Base-by-base conservation (phyloP, 2,113 vertebrate species). In the Chamaetylas fuelleborni region DNA sequence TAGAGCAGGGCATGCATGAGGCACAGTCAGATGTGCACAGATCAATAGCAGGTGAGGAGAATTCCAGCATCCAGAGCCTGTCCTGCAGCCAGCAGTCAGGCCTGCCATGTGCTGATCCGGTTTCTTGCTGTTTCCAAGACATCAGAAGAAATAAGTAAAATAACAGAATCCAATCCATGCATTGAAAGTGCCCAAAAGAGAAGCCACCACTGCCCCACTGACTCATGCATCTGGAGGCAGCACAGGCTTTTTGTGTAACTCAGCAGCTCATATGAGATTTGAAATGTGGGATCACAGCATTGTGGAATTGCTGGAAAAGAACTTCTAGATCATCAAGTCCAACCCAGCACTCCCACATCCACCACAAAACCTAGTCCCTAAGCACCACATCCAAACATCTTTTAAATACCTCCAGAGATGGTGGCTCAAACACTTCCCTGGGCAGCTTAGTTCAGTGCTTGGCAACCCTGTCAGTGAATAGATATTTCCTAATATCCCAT, bases 21-120 rank as follows among this genome's bases (percentile, higher is more conserved):
- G 19, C 34, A 40, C 0, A 0, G 26, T 29, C 53, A 53, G 18
- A 34, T 25, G 5, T 23, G 31, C 11, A 0, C 22, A 23, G 25
- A 16, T 77, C 23, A 26, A 0, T 0, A 1, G 48, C 10, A 51
- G 13, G 12, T 34, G 36, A 64, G 23, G 47, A 82, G 34, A 53
- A 73, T 24, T 20, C 11, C 17, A 14, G 19, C 4, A 12, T 3
- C 48, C 43, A 58, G 24, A 76, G 9, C 31, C 16, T 51, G 23
- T 24, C 34, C 51, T 81, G 34, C 20, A 90, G 67, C 24, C 54
- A 70, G 1, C 33, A 65, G 23, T 34, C 34, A 73, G 58, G 24
- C 3, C 18, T 29, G n/a, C 6, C 51, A 33, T 11, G 34, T 54
- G 51, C 45, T 5, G 2, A 29, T 67, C 29, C 57, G 61, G 57